A percentile compares a stretch with the other conserved stretches of the same genome.
phyloP scores from a whole-genome alignment of 2,113 vertebrate species.

The Oncorhynchus kisutch region DNA sequence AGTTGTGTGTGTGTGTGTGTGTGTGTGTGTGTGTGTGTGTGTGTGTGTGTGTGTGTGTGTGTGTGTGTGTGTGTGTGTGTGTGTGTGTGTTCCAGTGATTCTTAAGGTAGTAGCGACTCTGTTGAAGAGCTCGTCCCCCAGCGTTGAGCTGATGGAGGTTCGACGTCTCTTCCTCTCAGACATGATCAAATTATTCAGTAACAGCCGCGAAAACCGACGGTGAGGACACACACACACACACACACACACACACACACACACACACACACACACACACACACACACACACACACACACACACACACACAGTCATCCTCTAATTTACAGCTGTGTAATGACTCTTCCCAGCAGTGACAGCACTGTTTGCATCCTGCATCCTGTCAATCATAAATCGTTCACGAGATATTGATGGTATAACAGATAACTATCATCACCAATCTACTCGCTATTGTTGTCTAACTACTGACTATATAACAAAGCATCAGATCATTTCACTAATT shows the following conservation, averaged over 20 bases:
- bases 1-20: too few species aligned
- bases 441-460: too few species aligned
- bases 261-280: too few species aligned
- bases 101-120: slow-evolving; percentile 97
- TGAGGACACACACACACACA: slow-evolving; percentile 58
- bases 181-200: slow-evolving; percentile 99
- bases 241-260: not conserved
- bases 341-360: not conserved
- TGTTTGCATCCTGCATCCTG: not conserved
- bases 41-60: too few species aligned
- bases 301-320: not conserved
- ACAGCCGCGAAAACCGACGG: slow-evolving; percentile 97
- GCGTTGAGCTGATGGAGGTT: slow-evolving; percentile 97
- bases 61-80: too few species aligned
- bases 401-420: not conserved
- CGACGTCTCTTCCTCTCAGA: slow-evolving; percentile 95
- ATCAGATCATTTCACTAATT: not conserved
- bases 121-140: slow-evolving; percentile 93
- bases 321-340: not conserved
- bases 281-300: not conserved
- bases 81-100: slow-evolving; percentile 81
- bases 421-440: not conserved
- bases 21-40: too few species aligned
- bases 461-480: too few species aligned
- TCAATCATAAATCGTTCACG: not conserved